Base-by-base conservation (phyloP, 2,888 invertebrate genomes). In the Leptopilina syphax region DNA sequence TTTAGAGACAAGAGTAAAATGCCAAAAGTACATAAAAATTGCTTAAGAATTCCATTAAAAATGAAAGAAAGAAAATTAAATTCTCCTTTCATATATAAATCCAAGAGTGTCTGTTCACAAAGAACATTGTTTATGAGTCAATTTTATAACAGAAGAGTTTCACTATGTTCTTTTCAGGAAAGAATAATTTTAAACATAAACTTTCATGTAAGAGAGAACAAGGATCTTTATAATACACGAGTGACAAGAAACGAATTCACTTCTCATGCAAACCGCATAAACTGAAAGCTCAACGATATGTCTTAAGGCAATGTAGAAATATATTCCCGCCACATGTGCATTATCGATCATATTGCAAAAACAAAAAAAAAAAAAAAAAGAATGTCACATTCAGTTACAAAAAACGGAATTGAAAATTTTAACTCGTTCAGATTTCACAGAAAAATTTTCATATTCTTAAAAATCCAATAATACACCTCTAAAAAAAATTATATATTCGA, bases 211-310 rank as follows among this genome's bases (percentile, higher is more conserved):
- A 9, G n/a, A 8, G 47, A 50, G 18, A 50, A 24, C 18, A 18
- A 10, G 47, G 18, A 18, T 47, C 47, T 65, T 50, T 68, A 50
- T 44, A 68, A 68, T 68, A 27, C 34, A 34, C 50, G 41, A 68
- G n/a, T 8, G 10, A 47, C 68, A 50, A n/a, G 18, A 68, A 68
- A 68, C 47, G 80, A 80, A 78, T 84, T 78, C 83, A 77, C 84
- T 84, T 85, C 84, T 84, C 82, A 87, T 87, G 86, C 85, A 85
- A 86, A 86, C 81, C 81, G 82, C 86, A 87, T 87, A 87, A 85
- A 80, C 77, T 78, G 85, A 79, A 78, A 80, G 82, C 83, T 79
- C 80, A 79, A 82, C 82, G 84, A 85, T 85, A 86, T 84, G 85
- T 85, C 8, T 86, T 84, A 84, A 85, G 86, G 85, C 84, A 86